These are phyloP conservation scores for Channa argus DNA, from an alignment of 2,113 vertebrate species.

Conservation along the genomic window DNA sequence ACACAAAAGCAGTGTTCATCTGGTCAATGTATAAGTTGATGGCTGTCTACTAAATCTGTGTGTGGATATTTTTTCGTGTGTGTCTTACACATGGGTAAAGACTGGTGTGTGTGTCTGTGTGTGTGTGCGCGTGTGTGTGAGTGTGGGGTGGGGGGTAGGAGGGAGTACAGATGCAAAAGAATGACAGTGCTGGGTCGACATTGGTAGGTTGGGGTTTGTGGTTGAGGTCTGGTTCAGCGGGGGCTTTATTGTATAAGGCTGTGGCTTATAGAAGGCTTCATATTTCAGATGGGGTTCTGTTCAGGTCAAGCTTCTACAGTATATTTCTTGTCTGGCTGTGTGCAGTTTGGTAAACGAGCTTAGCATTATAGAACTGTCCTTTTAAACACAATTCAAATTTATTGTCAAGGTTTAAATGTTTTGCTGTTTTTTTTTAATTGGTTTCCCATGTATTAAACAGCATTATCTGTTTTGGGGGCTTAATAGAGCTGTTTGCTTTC, in stretches of 20 bases:
- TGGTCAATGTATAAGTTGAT: slow-evolving; percentile 68
- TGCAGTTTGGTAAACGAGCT: neutral
- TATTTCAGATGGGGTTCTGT: slow-evolving; percentile 59
- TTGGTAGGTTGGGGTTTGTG: slow-evolving; percentile 63
- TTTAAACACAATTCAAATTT: slow-evolving; percentile 3
- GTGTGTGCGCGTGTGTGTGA: slow-evolving; percentile 6
- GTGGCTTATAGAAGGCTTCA: slow-evolving; percentile 52
- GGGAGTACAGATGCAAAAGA: slow-evolving; percentile 37
- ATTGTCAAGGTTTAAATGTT: neutral
- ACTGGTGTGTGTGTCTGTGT: neutral
- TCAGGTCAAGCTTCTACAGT: slow-evolving; percentile 53
- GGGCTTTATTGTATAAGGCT: slow-evolving; percentile 57
- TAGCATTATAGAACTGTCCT: neutral
- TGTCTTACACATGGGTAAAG: slow-evolving; percentile 10
- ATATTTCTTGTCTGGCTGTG: slow-evolving; percentile 36
- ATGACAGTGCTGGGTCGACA: slow-evolving; percentile 43
- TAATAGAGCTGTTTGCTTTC: neutral
- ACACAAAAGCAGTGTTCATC: slow-evolving; percentile 71
- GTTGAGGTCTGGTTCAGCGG: slow-evolving; percentile 59
- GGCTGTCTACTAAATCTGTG: slow-evolving; percentile 7
- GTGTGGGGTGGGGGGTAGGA: slow-evolving; percentile 2
- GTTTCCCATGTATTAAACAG: neutral
- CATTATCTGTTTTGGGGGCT: neutral
- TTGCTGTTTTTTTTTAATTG: neutral
- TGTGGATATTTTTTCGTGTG: no score